Conservation (phyloP, 2,797 vertebrate species). For the Chanos chanos region DNA sequence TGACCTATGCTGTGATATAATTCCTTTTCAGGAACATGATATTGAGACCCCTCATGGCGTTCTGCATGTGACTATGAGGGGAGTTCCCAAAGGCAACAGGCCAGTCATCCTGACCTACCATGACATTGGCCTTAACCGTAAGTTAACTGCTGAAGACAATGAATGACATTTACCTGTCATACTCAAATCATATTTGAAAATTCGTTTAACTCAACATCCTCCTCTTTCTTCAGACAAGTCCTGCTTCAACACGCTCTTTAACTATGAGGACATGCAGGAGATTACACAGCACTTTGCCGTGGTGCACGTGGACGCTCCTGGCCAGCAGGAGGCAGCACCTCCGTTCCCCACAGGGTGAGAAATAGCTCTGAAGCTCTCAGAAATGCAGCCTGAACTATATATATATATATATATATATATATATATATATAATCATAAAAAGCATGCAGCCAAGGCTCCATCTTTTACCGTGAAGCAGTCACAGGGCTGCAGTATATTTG, state of each 20-base stretch:
- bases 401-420: background rate
- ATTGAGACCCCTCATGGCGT: slow-evolving; percentile 92
- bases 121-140: slow-evolving; percentile 97
- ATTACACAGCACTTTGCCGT: slow-evolving; percentile 96
- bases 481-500: too few species aligned
- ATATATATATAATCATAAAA: background rate
- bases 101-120: slow-evolving; percentile 97
- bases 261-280: slow-evolving; percentile 98
- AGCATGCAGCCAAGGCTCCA: background rate
- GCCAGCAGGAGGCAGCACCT: slow-evolving; percentile 92
- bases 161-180: too few species aligned
- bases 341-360: slow-evolving; percentile 88
- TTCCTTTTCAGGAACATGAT: slow-evolving; percentile 84
- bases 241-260: slow-evolving; percentile 97
- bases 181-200: too few species aligned
- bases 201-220: too few species aligned
- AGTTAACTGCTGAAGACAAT: too few species aligned
- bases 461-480: too few species aligned
- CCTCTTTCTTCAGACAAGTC: slow-evolving; percentile 84
- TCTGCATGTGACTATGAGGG: slow-evolving; percentile 93
- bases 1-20: background rate
- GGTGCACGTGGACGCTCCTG: slow-evolving; percentile 92
- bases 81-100: slow-evolving; percentile 87
- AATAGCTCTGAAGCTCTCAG: background rate
- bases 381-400: background rate